Evolutionary conservation across 1,140 invertebrate species (phyloP).

Genomic region (Ceratoteleas bidentatus): DNA sequence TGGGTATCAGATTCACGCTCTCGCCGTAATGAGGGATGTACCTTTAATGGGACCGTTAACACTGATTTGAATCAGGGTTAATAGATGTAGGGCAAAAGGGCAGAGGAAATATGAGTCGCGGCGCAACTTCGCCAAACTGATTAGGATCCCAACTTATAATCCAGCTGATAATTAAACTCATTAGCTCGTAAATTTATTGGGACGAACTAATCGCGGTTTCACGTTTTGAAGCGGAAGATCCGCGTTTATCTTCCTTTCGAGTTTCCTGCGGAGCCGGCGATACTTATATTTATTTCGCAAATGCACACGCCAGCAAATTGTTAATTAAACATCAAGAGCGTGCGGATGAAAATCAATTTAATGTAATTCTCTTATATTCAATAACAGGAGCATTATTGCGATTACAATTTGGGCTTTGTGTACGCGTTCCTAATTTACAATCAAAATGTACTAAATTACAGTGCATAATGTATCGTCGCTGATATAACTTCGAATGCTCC

Average conservation of each 20-base stretch:
- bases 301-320: neutral
- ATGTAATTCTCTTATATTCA: slow-evolving; percentile 14
- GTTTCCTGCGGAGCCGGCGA: slow-evolving; percentile 8
- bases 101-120: slow-evolving; percentile 30
- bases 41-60: too few relatives aligned
- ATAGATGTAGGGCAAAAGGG: slow-evolving; percentile 39
- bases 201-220: slow-evolving; percentile 28
- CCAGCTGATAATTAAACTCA: slow-evolving; percentile 51
- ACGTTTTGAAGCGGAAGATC: slow-evolving; percentile 24
- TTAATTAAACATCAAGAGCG: slow-evolving; percentile 8
- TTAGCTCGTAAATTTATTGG: slow-evolving; percentile 48
- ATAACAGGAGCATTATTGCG: slow-evolving; percentile 9
- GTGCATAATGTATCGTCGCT: slow-evolving; percentile 6
- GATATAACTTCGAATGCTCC: neutral
- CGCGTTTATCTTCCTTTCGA: slow-evolving; percentile 15
- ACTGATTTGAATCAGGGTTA: too few relatives aligned
- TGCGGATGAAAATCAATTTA: slow-evolving; percentile 7
- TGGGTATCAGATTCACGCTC: too few relatives aligned
- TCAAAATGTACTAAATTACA: slow-evolving; percentile 5
- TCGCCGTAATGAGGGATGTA: too few relatives aligned
- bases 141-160: slow-evolving; percentile 42
- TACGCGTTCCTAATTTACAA: slow-evolving; percentile 4
- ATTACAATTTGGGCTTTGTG: slow-evolving; percentile 9
- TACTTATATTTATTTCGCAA: slow-evolving; percentile 19
- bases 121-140: slow-evolving; percentile 34